Evolutionary conservation across 2,888 invertebrate species (phyloP).

Genomic region (Yponomeuta cagnagella): DNA sequence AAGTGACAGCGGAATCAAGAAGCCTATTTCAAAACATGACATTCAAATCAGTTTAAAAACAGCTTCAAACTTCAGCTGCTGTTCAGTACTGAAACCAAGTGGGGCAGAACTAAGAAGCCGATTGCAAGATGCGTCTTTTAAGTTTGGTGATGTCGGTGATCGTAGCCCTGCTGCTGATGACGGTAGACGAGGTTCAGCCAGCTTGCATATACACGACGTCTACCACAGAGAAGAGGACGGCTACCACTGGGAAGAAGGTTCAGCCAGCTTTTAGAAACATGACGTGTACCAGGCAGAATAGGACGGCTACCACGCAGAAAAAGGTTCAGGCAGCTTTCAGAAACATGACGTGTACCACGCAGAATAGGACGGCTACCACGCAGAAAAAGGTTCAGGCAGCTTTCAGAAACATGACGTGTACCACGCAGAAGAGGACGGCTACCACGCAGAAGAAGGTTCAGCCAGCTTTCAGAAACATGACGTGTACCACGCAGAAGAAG

Average conservation of each 20-base stretch:
- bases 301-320: too few species aligned
- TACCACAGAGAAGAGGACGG: neutral
- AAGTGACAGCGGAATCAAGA: too few species aligned
- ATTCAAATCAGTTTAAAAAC: neutral
- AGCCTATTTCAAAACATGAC: too few species aligned
- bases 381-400: slow-evolving; percentile 26
- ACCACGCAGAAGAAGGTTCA: too few species aligned
- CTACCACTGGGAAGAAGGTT: neutral
- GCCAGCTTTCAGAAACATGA: too few species aligned
- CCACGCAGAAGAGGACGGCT: too few species aligned
- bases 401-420: too few species aligned
- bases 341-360: slow-evolving; percentile 23
- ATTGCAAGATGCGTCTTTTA: slow-evolving; percentile 50
- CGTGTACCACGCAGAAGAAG: too few species aligned
- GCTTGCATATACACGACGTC: neutral
- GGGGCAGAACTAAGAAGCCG: slow-evolving; percentile 19
- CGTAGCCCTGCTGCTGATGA: slow-evolving; percentile 33
- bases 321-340: slow-evolving; percentile 1
- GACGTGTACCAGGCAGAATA: too few species aligned
- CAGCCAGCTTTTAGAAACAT: too few species aligned
- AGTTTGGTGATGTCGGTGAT: slow-evolving; percentile 40
- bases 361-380: slow-evolving; percentile 14
- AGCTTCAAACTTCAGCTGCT: neutral
- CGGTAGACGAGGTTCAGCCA: slow-evolving; percentile 35
- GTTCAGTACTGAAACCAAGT: neutral